Conservation (phyloP, 2,113 vertebrate genomes). For the Semnornis frantzii region DNA sequence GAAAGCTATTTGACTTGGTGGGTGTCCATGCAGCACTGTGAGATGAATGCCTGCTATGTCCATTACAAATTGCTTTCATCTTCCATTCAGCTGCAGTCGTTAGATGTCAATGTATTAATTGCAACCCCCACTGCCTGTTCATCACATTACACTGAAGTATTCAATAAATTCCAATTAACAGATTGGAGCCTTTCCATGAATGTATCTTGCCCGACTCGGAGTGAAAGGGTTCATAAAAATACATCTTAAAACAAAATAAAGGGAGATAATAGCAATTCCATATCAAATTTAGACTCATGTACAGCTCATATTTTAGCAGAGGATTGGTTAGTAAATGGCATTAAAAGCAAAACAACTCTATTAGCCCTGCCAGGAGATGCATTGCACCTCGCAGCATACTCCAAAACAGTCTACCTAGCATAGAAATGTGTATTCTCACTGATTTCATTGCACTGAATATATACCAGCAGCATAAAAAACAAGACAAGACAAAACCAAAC, state of each 20-base stretch:
- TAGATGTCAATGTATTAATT: slow-evolving; percentile 46
- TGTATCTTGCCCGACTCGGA: background rate
- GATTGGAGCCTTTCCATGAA: background rate
- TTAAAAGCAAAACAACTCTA: background rate
- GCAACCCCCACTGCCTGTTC: background rate
- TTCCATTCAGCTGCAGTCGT: background rate
- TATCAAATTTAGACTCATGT: background rate
- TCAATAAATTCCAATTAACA: slow-evolving; percentile 41
- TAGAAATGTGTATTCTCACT: background rate
- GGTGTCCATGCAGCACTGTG: background rate
- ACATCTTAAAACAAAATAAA: slow-evolving; percentile 4
- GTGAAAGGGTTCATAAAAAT: background rate
- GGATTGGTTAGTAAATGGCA: background rate
- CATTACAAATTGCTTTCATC: background rate
- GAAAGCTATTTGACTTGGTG: background rate
- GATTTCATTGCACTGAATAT: background rate
- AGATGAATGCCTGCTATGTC: background rate
- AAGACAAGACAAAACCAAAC: too few relatives aligned
- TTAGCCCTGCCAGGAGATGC: background rate
- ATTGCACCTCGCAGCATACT: background rate
- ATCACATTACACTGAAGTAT: background rate
- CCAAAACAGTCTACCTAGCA: background rate
- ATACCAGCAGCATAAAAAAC: background rate
- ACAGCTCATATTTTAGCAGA: background rate
- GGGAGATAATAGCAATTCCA: background rate